Evolutionary conservation across 2,888 invertebrate species (phyloP).

Genomic region (Drosophila antonietae): DNA sequence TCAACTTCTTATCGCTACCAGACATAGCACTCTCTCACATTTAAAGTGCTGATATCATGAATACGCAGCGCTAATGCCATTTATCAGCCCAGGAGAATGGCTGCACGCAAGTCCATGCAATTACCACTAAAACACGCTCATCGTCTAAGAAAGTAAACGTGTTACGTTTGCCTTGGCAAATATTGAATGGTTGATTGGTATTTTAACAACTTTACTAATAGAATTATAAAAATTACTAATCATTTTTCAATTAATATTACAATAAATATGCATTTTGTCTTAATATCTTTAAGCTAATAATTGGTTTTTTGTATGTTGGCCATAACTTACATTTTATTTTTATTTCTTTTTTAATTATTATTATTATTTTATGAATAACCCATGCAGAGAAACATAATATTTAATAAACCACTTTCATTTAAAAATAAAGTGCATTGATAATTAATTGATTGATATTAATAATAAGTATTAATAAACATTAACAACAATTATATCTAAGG

Average conservation of each 20-base stretch:
- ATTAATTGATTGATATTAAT: too few species aligned
- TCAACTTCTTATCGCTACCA: constrained; percentile 15
- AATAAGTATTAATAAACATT: too few species aligned
- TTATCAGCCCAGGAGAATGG: neutral
- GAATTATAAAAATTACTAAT: too few species aligned
- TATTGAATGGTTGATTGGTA: neutral
- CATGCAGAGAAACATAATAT: too few species aligned
- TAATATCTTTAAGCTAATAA: neutral
- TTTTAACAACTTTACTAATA: too few species aligned
- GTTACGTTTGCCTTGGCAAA: neutral
- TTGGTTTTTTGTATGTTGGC: neutral
- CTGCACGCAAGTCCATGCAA: neutral
- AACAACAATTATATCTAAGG: neutral
- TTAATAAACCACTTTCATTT: too few species aligned
- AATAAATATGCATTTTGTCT: too few species aligned
- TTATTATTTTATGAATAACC: neutral
- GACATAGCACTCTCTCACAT: neutral
- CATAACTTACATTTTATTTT: too few species aligned
- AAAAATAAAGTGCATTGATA: too few species aligned
- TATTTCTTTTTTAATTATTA: too few species aligned
- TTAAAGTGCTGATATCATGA: constrained; percentile 20
- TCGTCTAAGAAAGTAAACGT: neutral
- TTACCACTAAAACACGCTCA: neutral
- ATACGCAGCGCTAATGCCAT: constrained; percentile 7
- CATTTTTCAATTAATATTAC: too few species aligned